phyloP scores from a whole-genome alignment of 1,140 invertebrate species.

The Leptonema lineaticorne region DNA sequence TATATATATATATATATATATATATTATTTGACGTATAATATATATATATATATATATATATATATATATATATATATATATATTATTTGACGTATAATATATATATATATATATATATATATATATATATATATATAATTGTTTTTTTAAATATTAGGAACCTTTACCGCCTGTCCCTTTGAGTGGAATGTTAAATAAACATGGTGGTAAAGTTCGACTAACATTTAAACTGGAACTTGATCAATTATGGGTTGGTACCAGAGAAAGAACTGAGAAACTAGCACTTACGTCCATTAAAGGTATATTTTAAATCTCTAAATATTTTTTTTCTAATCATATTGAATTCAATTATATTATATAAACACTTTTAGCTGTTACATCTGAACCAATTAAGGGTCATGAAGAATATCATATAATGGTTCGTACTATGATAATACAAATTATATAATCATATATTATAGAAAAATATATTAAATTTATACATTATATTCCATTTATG shows the following conservation, averaged over 20 bases:
- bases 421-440: constrained; percentile 50
- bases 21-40: too few relatives aligned
- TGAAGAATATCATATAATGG: constrained; percentile 93
- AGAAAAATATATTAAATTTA: constrained; percentile 22
- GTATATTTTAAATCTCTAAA: too few relatives aligned
- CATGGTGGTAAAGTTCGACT: constrained; percentile 89
- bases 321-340: not conserved
- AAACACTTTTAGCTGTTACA: constrained; percentile 49
- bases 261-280: constrained; percentile 94
- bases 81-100: too few relatives aligned
- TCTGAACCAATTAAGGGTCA: constrained; percentile 85
- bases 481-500: constrained; percentile 30
- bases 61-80: too few relatives aligned
- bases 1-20: too few relatives aligned
- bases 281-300: constrained; percentile 87
- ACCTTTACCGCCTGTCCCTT: constrained; percentile 75
- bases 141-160: constrained; percentile 65
- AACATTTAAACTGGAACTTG: constrained; percentile 89
- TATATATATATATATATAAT: too few relatives aligned
- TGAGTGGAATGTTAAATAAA: constrained; percentile 91
- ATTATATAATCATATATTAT: not conserved
- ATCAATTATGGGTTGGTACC: constrained; percentile 92
- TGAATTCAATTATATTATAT: not conserved
- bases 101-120: too few relatives aligned
- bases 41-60: too few relatives aligned